Base-by-base conservation (phyloP, 1,140 invertebrate genomes). In the Rhyzopertha dominica region DNA sequence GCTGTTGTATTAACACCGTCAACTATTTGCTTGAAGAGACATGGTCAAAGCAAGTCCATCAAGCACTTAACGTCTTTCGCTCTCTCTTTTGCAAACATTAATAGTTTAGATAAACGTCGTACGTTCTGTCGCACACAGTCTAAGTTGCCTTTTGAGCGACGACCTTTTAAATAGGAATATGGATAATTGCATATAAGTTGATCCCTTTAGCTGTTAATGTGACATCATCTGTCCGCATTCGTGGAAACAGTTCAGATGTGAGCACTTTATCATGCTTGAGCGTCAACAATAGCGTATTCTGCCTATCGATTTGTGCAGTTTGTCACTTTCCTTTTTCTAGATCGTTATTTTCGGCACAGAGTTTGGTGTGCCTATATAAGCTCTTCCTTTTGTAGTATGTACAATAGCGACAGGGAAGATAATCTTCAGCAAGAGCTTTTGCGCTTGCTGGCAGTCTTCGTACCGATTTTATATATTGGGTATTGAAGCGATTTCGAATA, bases 181-280 rank as follows among this genome's bases (percentile, higher is more conserved):
- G 34, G 35, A 40, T 46, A 46, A 4, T 30, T 22, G 23, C 43
- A 46, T 14, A 46, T 46, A 10, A 40, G 7, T 4, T 7, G 9
- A 39, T 46, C 35, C 31, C 30, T 46, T 39, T 46, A 2, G 43
- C 43, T 19, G 18, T 29, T 10, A 46, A 26, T 3, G 13, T 4
- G 2, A 46, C 25, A n/a, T 40, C 5, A 22, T 40, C 26, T 25
- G 34, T 37, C 9, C 43, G 20, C 36, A 38, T 39, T 17, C 28
- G n/a, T 7, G 25, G 23, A 46, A 46, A 46, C 14, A 46, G 23
- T 39, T 46, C 35, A 12, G 5, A 19, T n/a, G 13, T 40, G 18
- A 40, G 31, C 23, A 46, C 14, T 20, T 39, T 10, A 19, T 46
- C 43, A 37, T 45, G 34, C 28, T 45, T 44, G 10, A 36, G 14